These are phyloP conservation scores for Brenthis daphne DNA, from an alignment of 2,888 invertebrate genomes.

Conservation along the genomic window DNA sequence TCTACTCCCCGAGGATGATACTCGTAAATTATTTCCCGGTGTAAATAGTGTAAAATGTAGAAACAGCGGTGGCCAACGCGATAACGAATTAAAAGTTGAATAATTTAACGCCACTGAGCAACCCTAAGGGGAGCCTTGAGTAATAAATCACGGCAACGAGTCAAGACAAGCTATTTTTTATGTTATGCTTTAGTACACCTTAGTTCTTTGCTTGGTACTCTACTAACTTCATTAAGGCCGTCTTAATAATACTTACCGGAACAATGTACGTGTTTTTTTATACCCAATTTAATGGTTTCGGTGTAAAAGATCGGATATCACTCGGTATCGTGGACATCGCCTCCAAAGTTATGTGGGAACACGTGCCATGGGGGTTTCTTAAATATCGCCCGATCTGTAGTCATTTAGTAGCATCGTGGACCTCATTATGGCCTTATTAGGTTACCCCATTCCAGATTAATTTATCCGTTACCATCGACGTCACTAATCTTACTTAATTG, in stretches of 20 bases:
- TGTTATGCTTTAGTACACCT: slow-evolving; percentile 76
- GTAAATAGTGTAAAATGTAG: slow-evolving; percentile 74
- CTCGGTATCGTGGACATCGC: slow-evolving; percentile 33
- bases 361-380: slow-evolving; percentile 41
- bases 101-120: slow-evolving; percentile 73
- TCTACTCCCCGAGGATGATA: slow-evolving; percentile 50
- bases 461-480: slow-evolving; percentile 21
- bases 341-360: slow-evolving; percentile 71
- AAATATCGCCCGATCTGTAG: slow-evolving; percentile 32
- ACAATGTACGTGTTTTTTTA: slow-evolving; percentile 64
- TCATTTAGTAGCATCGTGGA: slow-evolving; percentile 38
- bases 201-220: slow-evolving; percentile 59
- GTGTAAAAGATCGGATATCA: slow-evolving; percentile 49
- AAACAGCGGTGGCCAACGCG: slow-evolving; percentile 66
- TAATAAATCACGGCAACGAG: slow-evolving; percentile 74
- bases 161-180: slow-evolving; percentile 69
- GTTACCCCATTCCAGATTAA: slow-evolving; percentile 27
- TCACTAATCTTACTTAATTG: slow-evolving; percentile 32
- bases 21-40: slow-evolving; percentile 72
- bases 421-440: slow-evolving; percentile 43
- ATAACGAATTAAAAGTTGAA: slow-evolving; percentile 81
- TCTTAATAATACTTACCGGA: slow-evolving; percentile 64
- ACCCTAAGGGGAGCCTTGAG: slow-evolving; percentile 59
- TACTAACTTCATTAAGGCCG: slow-evolving; percentile 67
- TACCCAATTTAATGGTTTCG: slow-evolving; percentile 68